Evolutionary conservation across 30 jellyfish, hydroid and myxozoan species (phyloP), one percentile per base, ranked within the genome.

Genomic region (Turritopsis dohrnii): DNA sequence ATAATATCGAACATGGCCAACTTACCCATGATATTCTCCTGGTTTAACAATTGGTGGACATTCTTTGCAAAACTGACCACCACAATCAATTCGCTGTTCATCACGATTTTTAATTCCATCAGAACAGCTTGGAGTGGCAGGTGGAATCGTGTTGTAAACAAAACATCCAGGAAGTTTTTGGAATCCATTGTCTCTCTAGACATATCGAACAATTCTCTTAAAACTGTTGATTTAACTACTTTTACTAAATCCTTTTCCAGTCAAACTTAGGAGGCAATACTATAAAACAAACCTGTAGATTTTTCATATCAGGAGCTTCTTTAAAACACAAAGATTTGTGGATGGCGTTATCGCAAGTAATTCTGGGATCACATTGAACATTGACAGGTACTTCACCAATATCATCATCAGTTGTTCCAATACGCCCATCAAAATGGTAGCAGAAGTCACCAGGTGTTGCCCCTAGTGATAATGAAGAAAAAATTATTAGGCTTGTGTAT

Each of bases 321-420:
- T 18, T 52, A 18, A 25, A 16, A 73, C 89, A 83, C 23, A 21
- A 18, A 1, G 16, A 20, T 54, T 81, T 60, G 76, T 71, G 31
- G 54, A 83, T 53, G 28, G 71, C 23, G 75, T 29, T 65, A 29
- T 71, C 76, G 75, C 89, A 83, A 17, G 88, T 20, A 18, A 83
- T 21, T 21, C 89, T 28, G 22, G 89, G 86, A 65, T 83, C 89
- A 73, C 89, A 83, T 71, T 83, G 88, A 18, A 83, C 89, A 52
- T 83, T 83, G 20, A 83, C 29, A 4, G 89, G 89, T 19, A 81
- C 88, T 7, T 83, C 81, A 9, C 65, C 18, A 20, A 83, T 26
- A 65, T 72, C 52, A 0, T 69, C 87, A 52, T 83, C 89, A 52
- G 72, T 52, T 26, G 29, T n/a, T 7, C 89, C 89, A 19, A 71